phyloP scores from a whole-genome alignment of 2,888 invertebrate genomes.

The Tromatobia lineatoria region DNA sequence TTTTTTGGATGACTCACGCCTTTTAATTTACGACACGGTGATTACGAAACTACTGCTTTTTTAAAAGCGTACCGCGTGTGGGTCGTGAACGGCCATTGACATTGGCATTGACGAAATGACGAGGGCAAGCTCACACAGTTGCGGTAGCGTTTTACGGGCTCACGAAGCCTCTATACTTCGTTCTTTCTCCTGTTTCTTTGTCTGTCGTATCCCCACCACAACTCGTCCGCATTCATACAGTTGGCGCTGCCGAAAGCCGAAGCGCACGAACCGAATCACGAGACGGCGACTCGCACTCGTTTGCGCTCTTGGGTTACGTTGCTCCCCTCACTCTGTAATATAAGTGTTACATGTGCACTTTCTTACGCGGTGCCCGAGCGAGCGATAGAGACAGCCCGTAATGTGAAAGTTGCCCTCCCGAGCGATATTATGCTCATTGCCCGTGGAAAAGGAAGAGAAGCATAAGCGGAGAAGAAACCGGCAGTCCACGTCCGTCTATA shows the following conservation, averaged over 20 bases:
- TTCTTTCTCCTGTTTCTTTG: slow-evolving; percentile 19
- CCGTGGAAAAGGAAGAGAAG: slow-evolving; percentile 10
- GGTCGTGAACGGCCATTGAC: slow-evolving; percentile 69
- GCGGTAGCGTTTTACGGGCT: slow-evolving; percentile 35
- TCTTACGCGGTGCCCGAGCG: slow-evolving; percentile 73
- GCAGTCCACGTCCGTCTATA: neutral
- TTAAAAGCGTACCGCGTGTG: neutral
- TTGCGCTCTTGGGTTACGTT: slow-evolving; percentile 74
- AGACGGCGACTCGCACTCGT: neutral
- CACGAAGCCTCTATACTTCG: slow-evolving; percentile 16
- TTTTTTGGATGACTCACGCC: too few species aligned
- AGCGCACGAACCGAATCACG: slow-evolving; percentile 7
- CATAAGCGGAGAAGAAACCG: neutral
- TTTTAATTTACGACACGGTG: too few species aligned
- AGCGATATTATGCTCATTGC: slow-evolving; percentile 62
- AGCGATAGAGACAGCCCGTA: slow-evolving; percentile 62
- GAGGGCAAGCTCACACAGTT: slow-evolving; percentile 25
- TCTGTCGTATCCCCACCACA: neutral
- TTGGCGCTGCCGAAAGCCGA: slow-evolving; percentile 3
- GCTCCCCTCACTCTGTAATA: slow-evolving; percentile 73
- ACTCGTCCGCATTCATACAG: slow-evolving; percentile 6
- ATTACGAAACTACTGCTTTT: slow-evolving; percentile 25
- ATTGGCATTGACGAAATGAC: slow-evolving; percentile 76
- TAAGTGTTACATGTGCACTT: slow-evolving; percentile 84
- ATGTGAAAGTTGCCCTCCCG: slow-evolving; percentile 77